Conservation (phyloP, 2,113 vertebrate species). For the Rhodinocichla rosea region DNA sequence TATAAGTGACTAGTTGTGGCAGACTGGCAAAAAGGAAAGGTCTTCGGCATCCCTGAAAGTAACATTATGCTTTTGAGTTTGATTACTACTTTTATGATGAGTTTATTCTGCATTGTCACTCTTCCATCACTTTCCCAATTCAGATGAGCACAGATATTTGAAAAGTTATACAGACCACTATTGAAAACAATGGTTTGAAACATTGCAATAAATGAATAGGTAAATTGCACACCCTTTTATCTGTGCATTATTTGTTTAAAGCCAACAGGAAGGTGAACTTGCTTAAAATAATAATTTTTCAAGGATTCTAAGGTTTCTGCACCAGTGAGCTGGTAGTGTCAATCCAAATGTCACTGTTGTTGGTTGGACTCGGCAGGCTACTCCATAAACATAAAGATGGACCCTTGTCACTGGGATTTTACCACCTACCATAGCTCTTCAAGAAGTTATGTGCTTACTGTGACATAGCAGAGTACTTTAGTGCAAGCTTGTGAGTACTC, state of each 20-base stretch:
- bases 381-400: not conserved
- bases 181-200: not conserved
- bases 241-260: not conserved
- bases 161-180: not conserved
- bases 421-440: not conserved
- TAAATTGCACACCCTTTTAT: not conserved
- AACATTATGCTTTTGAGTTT: accelerated
- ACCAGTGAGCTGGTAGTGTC: not conserved
- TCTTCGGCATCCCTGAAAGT: not conserved
- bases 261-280: not conserved
- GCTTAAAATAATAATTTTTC: not conserved
- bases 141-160: not conserved
- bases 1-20: not conserved
- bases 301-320: not conserved
- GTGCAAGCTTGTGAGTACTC: not conserved
- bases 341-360: not conserved
- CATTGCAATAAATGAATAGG: not conserved
- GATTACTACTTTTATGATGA: not conserved
- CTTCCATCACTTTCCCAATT: not conserved
- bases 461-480: not conserved
- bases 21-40: not conserved
- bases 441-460: accelerated
- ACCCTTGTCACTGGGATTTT: not conserved
- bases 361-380: not conserved
- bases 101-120: not conserved